Evolutionary conservation across 2,113 vertebrate genomes (phyloP).

Genomic region (Thunnus maccoyii): DNA sequence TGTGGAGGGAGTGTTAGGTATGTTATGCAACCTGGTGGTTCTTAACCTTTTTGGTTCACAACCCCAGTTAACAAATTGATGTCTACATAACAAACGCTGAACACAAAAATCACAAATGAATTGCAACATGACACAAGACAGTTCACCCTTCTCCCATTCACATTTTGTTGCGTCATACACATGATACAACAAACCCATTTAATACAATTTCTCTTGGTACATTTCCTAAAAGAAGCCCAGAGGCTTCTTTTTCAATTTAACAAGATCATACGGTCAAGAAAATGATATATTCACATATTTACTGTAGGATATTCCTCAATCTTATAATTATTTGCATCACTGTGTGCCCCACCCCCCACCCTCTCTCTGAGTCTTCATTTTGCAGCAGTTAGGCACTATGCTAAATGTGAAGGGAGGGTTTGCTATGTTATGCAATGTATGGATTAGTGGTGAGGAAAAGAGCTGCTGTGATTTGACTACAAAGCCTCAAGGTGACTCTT

Average conservation of each 20-base stretch:
- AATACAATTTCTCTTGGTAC: neutral
- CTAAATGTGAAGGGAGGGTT: slow-evolving; percentile 16
- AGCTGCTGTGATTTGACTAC: slow-evolving; percentile 44
- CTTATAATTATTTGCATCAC: slow-evolving; percentile 2
- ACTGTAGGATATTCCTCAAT: too few relatives aligned
- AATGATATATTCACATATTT: neutral
- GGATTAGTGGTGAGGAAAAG: slow-evolving; percentile 56
- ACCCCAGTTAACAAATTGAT: slow-evolving; percentile 2
- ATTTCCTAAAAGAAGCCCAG: neutral
- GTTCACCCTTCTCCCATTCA: neutral
- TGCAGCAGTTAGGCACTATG: slow-evolving; percentile 32
- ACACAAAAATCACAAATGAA: neutral
- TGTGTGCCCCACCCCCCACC: slow-evolving; percentile 39
- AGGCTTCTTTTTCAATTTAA: slow-evolving; percentile 3
- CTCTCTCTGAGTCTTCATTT: slow-evolving; percentile 12
- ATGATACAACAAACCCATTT: neutral
- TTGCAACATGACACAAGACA: neutral
- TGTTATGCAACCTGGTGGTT: slow-evolving; percentile 47
- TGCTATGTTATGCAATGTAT: slow-evolving; percentile 70
- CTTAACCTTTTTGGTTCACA: slow-evolving; percentile 38
- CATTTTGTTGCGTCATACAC: neutral
- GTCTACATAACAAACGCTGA: neutral
- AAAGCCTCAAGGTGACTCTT: slow-evolving; percentile 66
- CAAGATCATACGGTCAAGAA: neutral
- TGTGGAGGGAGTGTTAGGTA: slow-evolving; percentile 30